Conservation (phyloP, 2,797 vertebrate genomes). For the Threskiornis aethiopicus region DNA sequence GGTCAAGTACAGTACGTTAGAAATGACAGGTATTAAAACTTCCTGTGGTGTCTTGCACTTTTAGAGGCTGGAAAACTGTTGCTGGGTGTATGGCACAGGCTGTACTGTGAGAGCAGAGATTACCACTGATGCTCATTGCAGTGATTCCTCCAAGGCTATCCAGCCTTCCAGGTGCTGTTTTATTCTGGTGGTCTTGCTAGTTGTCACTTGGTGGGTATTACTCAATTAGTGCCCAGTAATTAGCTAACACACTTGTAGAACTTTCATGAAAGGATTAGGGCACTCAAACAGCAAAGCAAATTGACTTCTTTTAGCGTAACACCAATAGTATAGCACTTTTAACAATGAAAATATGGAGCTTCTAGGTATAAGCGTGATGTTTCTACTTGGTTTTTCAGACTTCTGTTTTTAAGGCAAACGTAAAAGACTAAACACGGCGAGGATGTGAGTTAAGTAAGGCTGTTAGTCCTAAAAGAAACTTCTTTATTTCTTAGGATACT, state of each 20-base stretch:
- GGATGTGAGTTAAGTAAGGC: not conserved
- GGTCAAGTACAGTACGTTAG: not conserved
- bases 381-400: not conserved
- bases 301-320: not conserved
- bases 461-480: not conserved
- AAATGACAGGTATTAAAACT: not conserved
- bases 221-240: not conserved
- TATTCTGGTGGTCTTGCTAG: not conserved
- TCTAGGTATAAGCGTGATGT: not conserved
- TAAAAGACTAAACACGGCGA: not conserved
- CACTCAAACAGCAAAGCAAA: not conserved
- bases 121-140: not conserved
- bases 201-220: not conserved
- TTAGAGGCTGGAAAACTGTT: not conserved
- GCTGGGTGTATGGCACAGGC: not conserved
- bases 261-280: not conserved
- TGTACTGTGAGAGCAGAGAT: not conserved
- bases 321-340: not conserved
- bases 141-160: not conserved
- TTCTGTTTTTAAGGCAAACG: not conserved
- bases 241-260: not conserved
- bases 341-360: not conserved
- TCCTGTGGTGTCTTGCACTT: not conserved
- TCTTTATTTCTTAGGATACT: not conserved
- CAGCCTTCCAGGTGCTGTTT: not conserved